phyloP scores from a whole-genome alignment of 2,797 vertebrate species.

The Pterois miles region DNA sequence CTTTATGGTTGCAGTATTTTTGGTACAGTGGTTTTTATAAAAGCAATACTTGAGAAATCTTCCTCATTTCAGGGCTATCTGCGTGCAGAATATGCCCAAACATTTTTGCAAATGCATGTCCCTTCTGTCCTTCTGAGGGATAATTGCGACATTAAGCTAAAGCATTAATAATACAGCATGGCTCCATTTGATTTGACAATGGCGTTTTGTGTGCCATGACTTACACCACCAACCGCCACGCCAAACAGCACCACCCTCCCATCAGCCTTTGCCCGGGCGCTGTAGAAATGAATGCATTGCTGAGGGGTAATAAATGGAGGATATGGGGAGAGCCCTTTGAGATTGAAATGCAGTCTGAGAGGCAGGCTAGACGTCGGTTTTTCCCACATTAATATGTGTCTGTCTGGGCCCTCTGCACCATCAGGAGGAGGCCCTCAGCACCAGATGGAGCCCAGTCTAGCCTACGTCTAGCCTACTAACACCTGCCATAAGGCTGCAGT shows the following conservation, averaged over 20 bases:
- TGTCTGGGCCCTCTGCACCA: slow-evolving; percentile 79
- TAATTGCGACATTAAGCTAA: slow-evolving; percentile 8
- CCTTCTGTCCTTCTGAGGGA: not conserved
- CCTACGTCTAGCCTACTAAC: slow-evolving; percentile 72
- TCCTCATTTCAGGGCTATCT: not conserved
- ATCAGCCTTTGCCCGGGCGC: slow-evolving; percentile 40
- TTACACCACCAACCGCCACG: not conserved
- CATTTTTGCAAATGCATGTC: not conserved
- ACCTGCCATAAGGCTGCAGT: slow-evolving; percentile 79
- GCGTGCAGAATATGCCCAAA: not conserved
- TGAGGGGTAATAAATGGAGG: slow-evolving; percentile 81
- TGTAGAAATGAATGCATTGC: slow-evolving; percentile 70
- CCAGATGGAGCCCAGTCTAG: slow-evolving; percentile 86
- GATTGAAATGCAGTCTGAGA: slow-evolving; percentile 83
- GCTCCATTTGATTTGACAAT: slow-evolving; percentile 17
- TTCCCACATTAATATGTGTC: slow-evolving; percentile 89
- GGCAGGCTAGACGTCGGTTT: slow-evolving; percentile 76
- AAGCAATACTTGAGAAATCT: slow-evolving; percentile 1
- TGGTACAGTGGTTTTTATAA: not conserved
- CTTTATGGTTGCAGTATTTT: not conserved
- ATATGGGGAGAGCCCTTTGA: slow-evolving; percentile 79
- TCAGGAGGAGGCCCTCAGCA: slow-evolving; percentile 79
- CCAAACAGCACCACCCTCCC: slow-evolving; percentile 38
- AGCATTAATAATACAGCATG: slow-evolving; percentile 32
- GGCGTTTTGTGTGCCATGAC: slow-evolving; percentile 2